A percentile compares a stretch with the other conserved stretches of the same genome.
Conservation (phyloP, 2,888 invertebrate species). For the Campoplex capitator region DNA sequence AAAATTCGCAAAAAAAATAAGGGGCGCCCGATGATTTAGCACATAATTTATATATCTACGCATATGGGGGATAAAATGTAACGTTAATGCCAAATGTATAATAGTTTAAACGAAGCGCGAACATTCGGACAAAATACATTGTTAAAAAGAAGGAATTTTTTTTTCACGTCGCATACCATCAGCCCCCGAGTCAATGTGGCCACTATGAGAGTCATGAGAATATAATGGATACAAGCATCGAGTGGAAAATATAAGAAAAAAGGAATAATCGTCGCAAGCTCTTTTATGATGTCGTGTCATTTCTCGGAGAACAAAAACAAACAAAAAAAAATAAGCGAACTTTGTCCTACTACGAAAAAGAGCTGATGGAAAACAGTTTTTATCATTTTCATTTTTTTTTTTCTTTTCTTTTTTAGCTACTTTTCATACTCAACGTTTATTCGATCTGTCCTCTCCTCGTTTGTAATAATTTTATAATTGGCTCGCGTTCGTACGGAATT, state of each 20-base stretch:
- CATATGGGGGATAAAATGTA: slow-evolving; percentile 81
- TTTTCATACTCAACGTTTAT: neutral
- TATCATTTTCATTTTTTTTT: neutral
- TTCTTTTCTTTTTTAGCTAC: neutral
- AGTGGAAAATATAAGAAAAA: neutral
- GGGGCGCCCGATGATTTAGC: slow-evolving; percentile 66
- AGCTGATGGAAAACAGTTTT: neutral
- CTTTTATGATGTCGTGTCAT: neutral
- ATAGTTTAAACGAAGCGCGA: slow-evolving; percentile 77
- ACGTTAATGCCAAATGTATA: slow-evolving; percentile 85
- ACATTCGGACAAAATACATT: slow-evolving; percentile 13
- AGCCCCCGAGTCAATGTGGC: neutral
- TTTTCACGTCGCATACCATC: slow-evolving; percentile 28
- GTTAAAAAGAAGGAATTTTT: neutral
- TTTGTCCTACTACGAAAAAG: neutral
- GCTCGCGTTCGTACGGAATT: slow-evolving; percentile 51
- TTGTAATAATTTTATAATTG: slow-evolving; percentile 16
- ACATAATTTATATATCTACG: slow-evolving; percentile 81
- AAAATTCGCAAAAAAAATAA: slow-evolving; percentile 33
- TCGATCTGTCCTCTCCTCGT: slow-evolving; percentile 27
- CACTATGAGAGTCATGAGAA: slow-evolving; percentile 7
- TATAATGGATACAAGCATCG: slow-evolving; percentile 2
- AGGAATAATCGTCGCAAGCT: neutral
- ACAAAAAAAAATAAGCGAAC: neutral
- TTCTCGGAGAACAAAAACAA: neutral